Conservation (phyloP, 2,888 invertebrate species). For the Leptura quadrifasciata region DNA sequence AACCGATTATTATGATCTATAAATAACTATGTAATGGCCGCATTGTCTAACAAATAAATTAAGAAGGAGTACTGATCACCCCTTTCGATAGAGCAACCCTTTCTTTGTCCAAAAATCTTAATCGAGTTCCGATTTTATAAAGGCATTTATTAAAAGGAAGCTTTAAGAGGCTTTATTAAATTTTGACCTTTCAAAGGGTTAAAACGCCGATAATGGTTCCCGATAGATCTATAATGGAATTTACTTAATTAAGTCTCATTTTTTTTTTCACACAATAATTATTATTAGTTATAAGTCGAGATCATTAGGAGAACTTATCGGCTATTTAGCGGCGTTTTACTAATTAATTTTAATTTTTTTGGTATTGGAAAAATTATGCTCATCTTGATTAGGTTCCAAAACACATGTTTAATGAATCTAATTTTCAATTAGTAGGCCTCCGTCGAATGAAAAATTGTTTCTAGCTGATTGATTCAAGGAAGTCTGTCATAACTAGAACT, state of each 20-base stretch:
- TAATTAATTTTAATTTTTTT: conserved; percentile 38
- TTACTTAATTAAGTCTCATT: conserved; percentile 43
- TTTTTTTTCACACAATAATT: conserved; percentile 39
- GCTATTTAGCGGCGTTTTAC: conserved; percentile 42
- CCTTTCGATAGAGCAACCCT: conserved; percentile 47
- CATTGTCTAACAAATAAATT: conserved; percentile 51
- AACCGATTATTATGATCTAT: conserved; percentile 47
- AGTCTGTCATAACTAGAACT: not conserved
- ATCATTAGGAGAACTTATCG: conserved; percentile 40
- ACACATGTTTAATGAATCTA: conserved; percentile 29
- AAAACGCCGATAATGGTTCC: conserved; percentile 52
- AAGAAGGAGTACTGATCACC: conserved; percentile 50
- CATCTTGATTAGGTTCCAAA: conserved; percentile 29
- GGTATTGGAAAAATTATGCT: conserved; percentile 19
- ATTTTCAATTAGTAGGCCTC: conserved; percentile 28
- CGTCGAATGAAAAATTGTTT: conserved; percentile 11
- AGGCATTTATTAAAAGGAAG: conserved; percentile 53
- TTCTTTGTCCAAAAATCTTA: conserved; percentile 50
- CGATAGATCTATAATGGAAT: conserved; percentile 46
- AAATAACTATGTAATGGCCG: conserved; percentile 52
- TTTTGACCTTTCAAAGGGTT: conserved; percentile 58
- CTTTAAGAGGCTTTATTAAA: conserved; percentile 58
- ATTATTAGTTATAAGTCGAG: conserved; percentile 30
- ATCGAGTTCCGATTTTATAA: conserved; percentile 50
- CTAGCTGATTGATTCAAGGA: conserved; percentile 13